Evolutionary conservation across 2,888 invertebrate genomes (phyloP).

Genomic region (Polydrusus pterygomalis): DNA sequence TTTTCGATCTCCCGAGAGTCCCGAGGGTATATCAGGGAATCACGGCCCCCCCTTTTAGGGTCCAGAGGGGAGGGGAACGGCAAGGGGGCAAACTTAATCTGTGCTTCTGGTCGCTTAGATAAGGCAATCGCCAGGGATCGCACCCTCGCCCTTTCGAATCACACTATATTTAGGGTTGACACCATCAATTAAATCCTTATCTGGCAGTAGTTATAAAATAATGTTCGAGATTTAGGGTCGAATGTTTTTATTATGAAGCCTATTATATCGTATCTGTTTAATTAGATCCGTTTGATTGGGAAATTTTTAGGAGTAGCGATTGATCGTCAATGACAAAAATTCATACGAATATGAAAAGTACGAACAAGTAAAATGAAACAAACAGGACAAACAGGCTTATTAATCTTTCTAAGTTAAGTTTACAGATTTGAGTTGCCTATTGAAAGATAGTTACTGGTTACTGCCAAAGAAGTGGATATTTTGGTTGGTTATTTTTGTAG

Average conservation of each 20-base stretch:
- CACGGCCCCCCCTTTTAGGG: conserved; percentile 35
- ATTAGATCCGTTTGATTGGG: conserved; percentile 12
- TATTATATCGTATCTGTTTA: conserved; percentile 19
- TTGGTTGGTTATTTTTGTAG: no score
- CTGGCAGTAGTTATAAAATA: conserved; percentile 70
- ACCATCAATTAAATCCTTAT: conserved; percentile 72
- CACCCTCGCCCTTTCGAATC: conserved; percentile 67
- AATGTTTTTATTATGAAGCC: conserved; percentile 45
- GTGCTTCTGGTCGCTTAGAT: conserved; percentile 73
- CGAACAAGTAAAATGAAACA: no score
- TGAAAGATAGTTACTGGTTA: no score
- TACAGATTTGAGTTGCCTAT: no score
- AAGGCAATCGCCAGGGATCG: conserved; percentile 71
- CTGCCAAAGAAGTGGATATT: no score
- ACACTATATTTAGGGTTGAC: conserved; percentile 71
- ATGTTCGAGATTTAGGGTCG: conserved; percentile 56
- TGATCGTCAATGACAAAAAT: neutral
- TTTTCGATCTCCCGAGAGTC: conserved; percentile 53
- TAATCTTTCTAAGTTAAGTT: no score
- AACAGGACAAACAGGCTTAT: no score
- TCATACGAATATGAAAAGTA: no score
- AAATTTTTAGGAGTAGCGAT: neutral
- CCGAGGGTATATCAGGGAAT: conserved; percentile 47
- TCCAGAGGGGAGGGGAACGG: conserved; percentile 26
- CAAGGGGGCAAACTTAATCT: conserved; percentile 68